Conservation (phyloP, 2,113 vertebrate species). For the Marcusenius ussheri region DNA sequence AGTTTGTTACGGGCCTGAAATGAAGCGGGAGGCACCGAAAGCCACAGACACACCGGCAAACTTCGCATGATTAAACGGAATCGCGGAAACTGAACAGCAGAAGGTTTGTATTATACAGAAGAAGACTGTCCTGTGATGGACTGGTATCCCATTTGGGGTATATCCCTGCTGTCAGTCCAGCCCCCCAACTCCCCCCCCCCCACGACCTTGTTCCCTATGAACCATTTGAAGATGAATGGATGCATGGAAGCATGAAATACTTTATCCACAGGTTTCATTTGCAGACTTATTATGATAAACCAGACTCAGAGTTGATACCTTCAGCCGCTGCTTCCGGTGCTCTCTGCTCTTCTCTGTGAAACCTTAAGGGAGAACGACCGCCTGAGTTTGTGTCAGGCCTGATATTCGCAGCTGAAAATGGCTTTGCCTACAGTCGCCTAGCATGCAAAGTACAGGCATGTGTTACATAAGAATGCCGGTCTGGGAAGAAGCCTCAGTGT, state of each 20-base stretch:
- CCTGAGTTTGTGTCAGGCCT: not conserved
- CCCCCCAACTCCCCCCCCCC: not conserved
- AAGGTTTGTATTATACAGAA: not conserved
- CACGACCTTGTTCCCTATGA: not conserved
- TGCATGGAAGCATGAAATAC: not conserved
- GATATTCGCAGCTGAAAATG: not conserved
- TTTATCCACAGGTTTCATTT: not conserved
- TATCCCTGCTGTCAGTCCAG: not conserved
- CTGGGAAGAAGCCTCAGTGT: constrained; percentile 18
- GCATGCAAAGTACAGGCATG: not conserved
- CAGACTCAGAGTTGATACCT: not conserved
- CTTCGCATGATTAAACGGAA: not conserved
- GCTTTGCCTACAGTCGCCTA: not conserved
- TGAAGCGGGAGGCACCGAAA: not conserved
- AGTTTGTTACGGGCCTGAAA: not conserved
- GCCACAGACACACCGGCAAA: not conserved
- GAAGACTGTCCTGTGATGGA: not conserved
- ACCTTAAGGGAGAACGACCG: not conserved
- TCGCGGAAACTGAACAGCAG: not conserved
- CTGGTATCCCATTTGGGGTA: not conserved
- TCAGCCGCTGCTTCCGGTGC: not conserved
- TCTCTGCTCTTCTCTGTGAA: not conserved
- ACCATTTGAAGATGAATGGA: not conserved
- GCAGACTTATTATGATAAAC: not conserved
- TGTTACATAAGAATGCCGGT: not conserved